These are phyloP conservation scores for Amblyopsis hoosieri DNA, from an alignment of 2,797 vertebrate species.

Conservation along the genomic window DNA sequence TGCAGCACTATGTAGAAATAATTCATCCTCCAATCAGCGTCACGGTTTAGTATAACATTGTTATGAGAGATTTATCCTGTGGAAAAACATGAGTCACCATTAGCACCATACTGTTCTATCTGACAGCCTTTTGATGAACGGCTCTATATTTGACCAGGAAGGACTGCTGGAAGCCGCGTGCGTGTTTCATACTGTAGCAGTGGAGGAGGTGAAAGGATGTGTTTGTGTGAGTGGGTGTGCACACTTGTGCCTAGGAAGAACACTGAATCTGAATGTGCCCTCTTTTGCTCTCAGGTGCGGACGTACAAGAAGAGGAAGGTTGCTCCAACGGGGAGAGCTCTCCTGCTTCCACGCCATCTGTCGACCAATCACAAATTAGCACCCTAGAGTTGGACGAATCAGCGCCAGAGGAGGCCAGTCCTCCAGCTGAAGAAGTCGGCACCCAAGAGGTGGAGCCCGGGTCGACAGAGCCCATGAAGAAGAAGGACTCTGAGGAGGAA, in stretches of 20 bases:
- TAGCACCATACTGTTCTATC: slow-evolving; percentile 57
- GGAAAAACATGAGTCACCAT: slow-evolving; percentile 65
- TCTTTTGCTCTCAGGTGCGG: slow-evolving; percentile 64
- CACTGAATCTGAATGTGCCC: slow-evolving; percentile 17
- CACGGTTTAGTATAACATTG: slow-evolving; percentile 33
- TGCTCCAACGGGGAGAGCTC: slow-evolving; percentile 67
- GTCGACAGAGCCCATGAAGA: background rate
- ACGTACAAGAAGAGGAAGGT: slow-evolving; percentile 60
- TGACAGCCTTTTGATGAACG: slow-evolving; percentile 54
- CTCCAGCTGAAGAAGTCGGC: slow-evolving; percentile 22
- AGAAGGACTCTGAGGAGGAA: slow-evolving; percentile 28
- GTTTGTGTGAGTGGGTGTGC: slow-evolving; percentile 7
- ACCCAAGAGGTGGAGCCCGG: slow-evolving; percentile 24
- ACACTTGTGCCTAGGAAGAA: background rate
- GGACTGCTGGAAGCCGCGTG: slow-evolving; percentile 24
- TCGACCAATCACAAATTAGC: slow-evolving; percentile 58
- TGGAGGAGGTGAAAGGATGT: slow-evolving; percentile 24
- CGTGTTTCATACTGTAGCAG: no score
- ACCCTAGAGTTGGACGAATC: slow-evolving; percentile 51
- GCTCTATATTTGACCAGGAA: slow-evolving; percentile 60
- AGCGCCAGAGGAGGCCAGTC: slow-evolving; percentile 33
- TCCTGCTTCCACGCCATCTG: slow-evolving; percentile 49
- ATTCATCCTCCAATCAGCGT: background rate
- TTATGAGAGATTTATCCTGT: slow-evolving; percentile 51
- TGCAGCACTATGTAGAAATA: background rate